Evolutionary conservation across 2,113 vertebrate genomes (phyloP).

Genomic region (Grallaria varia): DNA sequence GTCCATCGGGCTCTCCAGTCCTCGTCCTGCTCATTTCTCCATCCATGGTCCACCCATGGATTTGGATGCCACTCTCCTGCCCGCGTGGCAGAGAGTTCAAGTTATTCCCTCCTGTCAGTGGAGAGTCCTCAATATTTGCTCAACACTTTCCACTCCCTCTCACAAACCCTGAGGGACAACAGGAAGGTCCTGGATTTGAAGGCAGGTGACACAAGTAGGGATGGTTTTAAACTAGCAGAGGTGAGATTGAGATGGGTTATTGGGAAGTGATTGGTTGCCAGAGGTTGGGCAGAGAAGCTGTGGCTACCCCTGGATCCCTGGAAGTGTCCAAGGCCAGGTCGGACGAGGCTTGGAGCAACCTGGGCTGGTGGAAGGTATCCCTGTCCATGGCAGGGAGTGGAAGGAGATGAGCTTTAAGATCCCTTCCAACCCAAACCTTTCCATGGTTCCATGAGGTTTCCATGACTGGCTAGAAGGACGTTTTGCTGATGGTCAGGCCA

Average conservation of each 20-base stretch:
- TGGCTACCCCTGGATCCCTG: not conserved
- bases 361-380: not conserved
- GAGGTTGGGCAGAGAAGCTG: not conserved
- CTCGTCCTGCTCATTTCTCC: not conserved
- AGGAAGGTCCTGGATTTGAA: not conserved
- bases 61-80: not conserved
- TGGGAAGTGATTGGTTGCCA: not conserved
- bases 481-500: not conserved
- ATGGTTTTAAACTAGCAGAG: not conserved
- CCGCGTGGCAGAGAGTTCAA: fast-evolving
- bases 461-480: no score
- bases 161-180: not conserved
- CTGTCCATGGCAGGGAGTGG: not conserved
- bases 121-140: not conserved
- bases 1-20: not conserved
- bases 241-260: not conserved
- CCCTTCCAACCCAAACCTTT: not conserved
- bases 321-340: not conserved
- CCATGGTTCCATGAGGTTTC: not conserved
- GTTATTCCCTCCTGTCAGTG: fast-evolving
- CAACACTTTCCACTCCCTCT: not conserved
- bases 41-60: not conserved
- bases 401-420: fast-evolving
- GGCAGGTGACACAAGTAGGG: not conserved
- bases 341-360: not conserved